Evolutionary conservation across 2,797 vertebrate genomes (phyloP), one percentile per base, ranked within the genome.

Genomic region (Petrocephalus schoutedeni): DNA sequence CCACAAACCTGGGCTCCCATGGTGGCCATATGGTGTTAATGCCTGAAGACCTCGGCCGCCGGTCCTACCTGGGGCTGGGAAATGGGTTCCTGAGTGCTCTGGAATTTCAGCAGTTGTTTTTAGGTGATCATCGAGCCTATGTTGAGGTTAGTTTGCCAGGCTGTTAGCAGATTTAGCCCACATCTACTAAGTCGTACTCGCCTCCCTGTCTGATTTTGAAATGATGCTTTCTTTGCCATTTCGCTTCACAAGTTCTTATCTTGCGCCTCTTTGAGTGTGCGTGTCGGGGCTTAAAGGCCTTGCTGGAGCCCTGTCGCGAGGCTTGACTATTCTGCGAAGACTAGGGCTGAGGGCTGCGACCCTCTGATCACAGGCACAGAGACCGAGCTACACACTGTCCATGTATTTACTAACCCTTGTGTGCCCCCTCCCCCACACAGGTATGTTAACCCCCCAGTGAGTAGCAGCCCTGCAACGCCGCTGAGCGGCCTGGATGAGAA

Each of bases 401-500:
- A 74, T 74, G 67, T 7, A 71, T 80, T 49, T 49, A 80, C 74
- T 80, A 10, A 80, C 19, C 19, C 74, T 49, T 80, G 8, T 80
- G 82, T 23, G 7, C 45, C 19, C 16, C n/a, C 8, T 8, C 61
- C 19, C 10, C 49, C 51, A 3, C 10, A 16, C 91, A 99, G 98
- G 95, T 98, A 97, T 91, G 95, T 97, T 58, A 97, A 93, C 91
- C 96, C 97, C 19, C 91, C 94, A 2, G 91, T 96, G 90, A 96
- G 96, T 74, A 93, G 94, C 36, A 95, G 95, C 87, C 92, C 97
- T 87, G 95, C 96, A 89, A 96, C 98, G 90, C 91, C 95, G 59
- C 57, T 96, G 67, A 92, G 95, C 8, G 87, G 92, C 82, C 90
- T 94, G 32, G 98, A 99, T 58, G 98, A 99, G 58, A 98, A 96